A percentile compares a stretch with the other conserved stretches of the same genome.
These are phyloP conservation scores for Gryon sp. DNA, from an alignment of 1,140 invertebrate genomes.

Conservation along the genomic window DNA sequence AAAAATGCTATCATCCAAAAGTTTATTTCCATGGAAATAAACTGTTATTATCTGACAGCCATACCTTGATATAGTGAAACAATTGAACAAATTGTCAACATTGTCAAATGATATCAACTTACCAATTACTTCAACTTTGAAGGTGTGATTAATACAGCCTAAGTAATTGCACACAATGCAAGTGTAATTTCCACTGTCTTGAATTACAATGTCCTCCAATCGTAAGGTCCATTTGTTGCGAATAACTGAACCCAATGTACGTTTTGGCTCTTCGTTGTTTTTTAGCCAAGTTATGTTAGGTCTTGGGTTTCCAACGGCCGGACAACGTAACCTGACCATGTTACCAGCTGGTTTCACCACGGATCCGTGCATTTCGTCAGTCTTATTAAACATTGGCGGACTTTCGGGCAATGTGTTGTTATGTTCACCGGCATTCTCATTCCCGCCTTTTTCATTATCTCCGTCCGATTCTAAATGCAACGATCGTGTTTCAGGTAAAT, in stretches of 20 bases:
- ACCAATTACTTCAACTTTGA: conserved; percentile 87
- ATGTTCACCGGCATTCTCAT: conserved; percentile 73
- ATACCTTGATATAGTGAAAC: too few relatives aligned
- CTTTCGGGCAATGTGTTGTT: conserved; percentile 72
- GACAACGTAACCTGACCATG: conserved; percentile 83
- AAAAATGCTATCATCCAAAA: too few relatives aligned
- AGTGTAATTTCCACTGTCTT: conserved; percentile 91
- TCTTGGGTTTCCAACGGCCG: conserved; percentile 84
- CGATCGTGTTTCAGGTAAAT: conserved; percentile 72
- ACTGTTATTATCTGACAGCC: too few relatives aligned
- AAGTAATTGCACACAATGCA: conserved; percentile 89
- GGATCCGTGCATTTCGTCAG: conserved; percentile 78
- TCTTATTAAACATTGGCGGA: conserved; percentile 78
- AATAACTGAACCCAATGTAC: conserved; percentile 82
- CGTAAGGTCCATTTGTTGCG: conserved; percentile 84
- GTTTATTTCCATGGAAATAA: too few relatives aligned
- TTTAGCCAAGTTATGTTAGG: conserved; percentile 90
- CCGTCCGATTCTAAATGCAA: conserved; percentile 70
- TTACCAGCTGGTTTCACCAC: conserved; percentile 85
- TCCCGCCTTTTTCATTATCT: conserved; percentile 72
- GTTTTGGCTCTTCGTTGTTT: conserved; percentile 82
- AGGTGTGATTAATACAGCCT: conserved; percentile 88
- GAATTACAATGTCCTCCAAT: conserved; percentile 86
- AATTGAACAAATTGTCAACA: background rate
- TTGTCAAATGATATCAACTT: conserved; percentile 69